Base-by-base conservation (phyloP, 1,140 invertebrate genomes). In the Schlechtendalia chinensis region DNA sequence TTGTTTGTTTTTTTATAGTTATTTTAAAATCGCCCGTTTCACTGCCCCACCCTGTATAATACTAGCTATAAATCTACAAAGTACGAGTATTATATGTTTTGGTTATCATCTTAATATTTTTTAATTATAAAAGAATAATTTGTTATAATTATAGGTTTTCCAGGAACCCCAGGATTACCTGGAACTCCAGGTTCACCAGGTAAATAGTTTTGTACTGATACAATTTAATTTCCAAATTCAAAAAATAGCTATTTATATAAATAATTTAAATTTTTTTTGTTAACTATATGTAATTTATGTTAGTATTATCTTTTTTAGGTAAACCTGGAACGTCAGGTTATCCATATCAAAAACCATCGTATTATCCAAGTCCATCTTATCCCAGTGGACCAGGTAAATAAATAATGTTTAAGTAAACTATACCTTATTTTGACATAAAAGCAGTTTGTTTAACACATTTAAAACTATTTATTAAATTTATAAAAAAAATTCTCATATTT, bases 141-240 rank as follows among this genome's bases (percentile, higher is more conserved):
- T 8, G 32, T 45, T 65, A 22, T 27, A 5, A 65, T 22, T 65
- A 19, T 39, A 69, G 39, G 39, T 22, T 67, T 19, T 22, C 83
- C 84, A 50, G 84, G 83, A 47, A 71, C 83, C 19, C 82, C 83
- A 81, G 83, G 63, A 45, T 12, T 19, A 6, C 63, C 63, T 22
- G 63, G 61, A 32, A 65, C 71, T 67, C 82, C 82, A 67, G 83
- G 84, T 54, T 74, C 82, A 67, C 84, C 82, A 83, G 83, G 83
- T 53, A 5, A 77, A 22, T 84, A 82, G 12, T 8, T 5, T 81
- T 82, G 81, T 47, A 47, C 65, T 24, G 82, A 82, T 39, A 39
- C 3, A 39, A 39, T 39, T 39, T 39, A 39, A 39, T 39, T 39
- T 39, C 32, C 32, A 39, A 39, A 39, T 39, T 39, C 8, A 39